These are phyloP conservation scores for Thymallus thymallus DNA, from an alignment of 2,113 vertebrate species.

Conservation along the genomic window DNA sequence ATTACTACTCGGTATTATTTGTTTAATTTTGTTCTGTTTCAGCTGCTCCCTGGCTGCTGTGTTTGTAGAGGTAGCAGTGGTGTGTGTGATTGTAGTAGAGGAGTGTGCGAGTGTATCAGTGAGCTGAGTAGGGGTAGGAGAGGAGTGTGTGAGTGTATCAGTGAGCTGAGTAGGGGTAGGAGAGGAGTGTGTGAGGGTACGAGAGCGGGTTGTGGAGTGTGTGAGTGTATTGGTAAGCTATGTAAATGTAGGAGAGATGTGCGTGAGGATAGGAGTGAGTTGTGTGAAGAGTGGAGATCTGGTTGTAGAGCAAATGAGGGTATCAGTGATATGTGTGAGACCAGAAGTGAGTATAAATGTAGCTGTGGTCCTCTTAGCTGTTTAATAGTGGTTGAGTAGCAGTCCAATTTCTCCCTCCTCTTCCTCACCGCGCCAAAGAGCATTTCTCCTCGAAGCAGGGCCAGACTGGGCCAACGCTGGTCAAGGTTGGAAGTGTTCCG, in stretches of 20 bases:
- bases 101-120: too few species aligned
- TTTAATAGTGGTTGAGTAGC: conserved; percentile 71
- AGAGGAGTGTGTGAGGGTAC: too few species aligned
- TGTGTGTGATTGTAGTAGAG: conserved; percentile 41
- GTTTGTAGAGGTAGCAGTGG: conserved; percentile 61
- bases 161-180: conserved; percentile 64
- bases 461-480: conserved; percentile 62
- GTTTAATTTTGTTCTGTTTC: conserved; percentile 67
- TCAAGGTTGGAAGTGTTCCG: conserved; percentile 75
- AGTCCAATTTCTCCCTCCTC: conserved; percentile 61
- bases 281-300: conserved; percentile 32
- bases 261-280: conserved; percentile 18
- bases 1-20: conserved; percentile 36
- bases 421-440: conserved; percentile 63
- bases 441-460: conserved; percentile 26
- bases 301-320: conserved; percentile 40
- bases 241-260: conserved; percentile 32
- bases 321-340: conserved; percentile 43
- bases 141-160: conserved; percentile 52
- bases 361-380: conserved; percentile 70
- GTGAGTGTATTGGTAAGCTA: conserved; percentile 45
- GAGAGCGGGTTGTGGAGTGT: conserved; percentile 16
- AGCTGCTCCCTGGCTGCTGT: conserved; percentile 64
- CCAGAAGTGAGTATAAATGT: conserved; percentile 50
- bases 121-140: too few species aligned